Evolutionary conservation across 2,113 vertebrate species (phyloP), one percentile per base, ranked within the genome.

Genomic region (Argyrosomus japonicus): DNA sequence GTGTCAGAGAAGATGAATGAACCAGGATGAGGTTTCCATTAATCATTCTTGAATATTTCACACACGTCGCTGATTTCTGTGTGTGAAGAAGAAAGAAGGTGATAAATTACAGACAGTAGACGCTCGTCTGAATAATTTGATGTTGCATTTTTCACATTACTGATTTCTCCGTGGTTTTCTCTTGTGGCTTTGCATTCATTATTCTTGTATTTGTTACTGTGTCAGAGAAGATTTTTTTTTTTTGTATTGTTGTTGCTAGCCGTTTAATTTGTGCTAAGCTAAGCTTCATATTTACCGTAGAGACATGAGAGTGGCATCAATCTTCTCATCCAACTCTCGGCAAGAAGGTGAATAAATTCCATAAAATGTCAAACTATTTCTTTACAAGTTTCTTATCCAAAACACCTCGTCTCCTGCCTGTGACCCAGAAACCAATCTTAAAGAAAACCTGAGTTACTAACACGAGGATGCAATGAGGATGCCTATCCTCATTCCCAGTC

Each of bases 61-160:
- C 32, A 54, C 45, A 81, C 63, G 19, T 74, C 43, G 0, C 17
- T 18, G 62, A 8, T 0, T 68, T 48, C 29, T 61, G 23, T 29
- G 51, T 15, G 27, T 18, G 58, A 18, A 5, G 23, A 29, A 4
- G 25, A 32, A 58, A 71, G 19, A 29, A 25, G 51, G 21, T 45
- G 57, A 75, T 81, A 10, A 61, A 68, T 68, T 68, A 80, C 5
- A 9, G 23, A 57, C 23, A 14, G 25, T 2, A 47, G 21, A 47
- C 3, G 36, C 40, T 57, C 12, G 23, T 14, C 54, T 27, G 25
- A 29, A 29, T 58, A 14, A 58, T 25, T 17, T 53, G 5, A 15
- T 15, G 15, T 21, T 40, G 15, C 32, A 17, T 69, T 47, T 12
- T 64, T 77, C 27, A 50, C 1, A n/a, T 50, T 77, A 25, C 43